Evolutionary conservation across 2,113 vertebrate species (phyloP).

Genomic region (Petrocephalus microphthalmus): DNA sequence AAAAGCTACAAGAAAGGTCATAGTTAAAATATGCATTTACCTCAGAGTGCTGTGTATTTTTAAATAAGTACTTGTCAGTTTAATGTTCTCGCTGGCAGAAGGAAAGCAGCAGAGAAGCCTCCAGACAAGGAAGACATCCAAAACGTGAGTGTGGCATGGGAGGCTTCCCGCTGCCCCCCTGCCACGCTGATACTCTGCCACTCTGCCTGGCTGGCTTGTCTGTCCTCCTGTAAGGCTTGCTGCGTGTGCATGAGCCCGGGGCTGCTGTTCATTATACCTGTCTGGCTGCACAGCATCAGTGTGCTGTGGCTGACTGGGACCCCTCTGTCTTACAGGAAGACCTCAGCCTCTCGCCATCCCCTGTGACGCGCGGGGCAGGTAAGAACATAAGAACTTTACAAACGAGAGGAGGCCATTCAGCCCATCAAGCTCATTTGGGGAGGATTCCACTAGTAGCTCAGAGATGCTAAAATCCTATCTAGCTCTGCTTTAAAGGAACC

Average conservation of each 20-base stretch:
- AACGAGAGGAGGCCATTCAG: no score
- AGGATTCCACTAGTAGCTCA: no score
- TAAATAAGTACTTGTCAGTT: neutral
- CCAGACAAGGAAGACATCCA: slow-evolving; percentile 70
- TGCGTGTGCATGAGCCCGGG: neutral
- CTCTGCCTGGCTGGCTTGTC: neutral
- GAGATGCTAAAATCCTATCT: no score
- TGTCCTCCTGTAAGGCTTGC: neutral
- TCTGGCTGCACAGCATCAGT: neutral
- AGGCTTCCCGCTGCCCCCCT: neutral
- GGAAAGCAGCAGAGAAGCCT: slow-evolving; percentile 86
- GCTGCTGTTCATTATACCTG: neutral
- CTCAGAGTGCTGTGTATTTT: neutral
- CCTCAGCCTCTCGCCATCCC: slow-evolving; percentile 57
- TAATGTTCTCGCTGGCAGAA: slow-evolving; percentile 55
- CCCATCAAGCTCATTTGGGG: no score
- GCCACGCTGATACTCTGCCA: neutral
- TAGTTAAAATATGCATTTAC: neutral
- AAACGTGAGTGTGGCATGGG: slow-evolving; percentile 58
- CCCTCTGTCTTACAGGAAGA: slow-evolving; percentile 72
- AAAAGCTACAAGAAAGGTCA: neutral
- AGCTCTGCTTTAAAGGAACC: no score
- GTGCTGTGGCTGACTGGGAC: neutral
- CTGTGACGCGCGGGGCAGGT: slow-evolving; percentile 65
- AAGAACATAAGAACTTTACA: slow-evolving; percentile 29